phyloP scores from a whole-genome alignment of 2,113 vertebrate species.

The Peromyscus polionotus region DNA sequence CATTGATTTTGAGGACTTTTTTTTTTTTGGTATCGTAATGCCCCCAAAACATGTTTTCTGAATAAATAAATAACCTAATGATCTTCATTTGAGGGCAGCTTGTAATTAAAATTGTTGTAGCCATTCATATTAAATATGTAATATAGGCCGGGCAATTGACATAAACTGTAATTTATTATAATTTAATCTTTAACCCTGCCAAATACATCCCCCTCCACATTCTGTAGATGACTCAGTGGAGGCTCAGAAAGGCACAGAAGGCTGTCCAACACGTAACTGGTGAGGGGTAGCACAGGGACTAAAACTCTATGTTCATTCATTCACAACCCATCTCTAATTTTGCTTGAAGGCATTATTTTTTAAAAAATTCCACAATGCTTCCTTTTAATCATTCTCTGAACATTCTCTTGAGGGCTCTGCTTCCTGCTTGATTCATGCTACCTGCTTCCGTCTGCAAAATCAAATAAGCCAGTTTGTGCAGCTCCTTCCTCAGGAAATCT shows the following conservation, averaged over 20 bases:
- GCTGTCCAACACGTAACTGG: background rate
- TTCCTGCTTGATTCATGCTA: constrained; percentile 79
- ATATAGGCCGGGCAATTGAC: background rate
- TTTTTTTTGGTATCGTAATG: background rate
- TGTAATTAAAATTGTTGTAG: background rate
- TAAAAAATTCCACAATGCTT: constrained; percentile 63
- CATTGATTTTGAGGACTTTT: background rate
- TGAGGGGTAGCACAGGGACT: background rate
- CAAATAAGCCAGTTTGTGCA: constrained; percentile 77
- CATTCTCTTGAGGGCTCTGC: constrained; percentile 71
- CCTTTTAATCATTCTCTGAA: constrained; percentile 67
- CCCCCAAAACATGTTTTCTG: background rate
- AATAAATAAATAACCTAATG: background rate
- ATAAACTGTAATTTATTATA: background rate
- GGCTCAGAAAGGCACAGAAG: background rate
- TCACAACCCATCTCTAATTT: background rate
- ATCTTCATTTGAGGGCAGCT: background rate
- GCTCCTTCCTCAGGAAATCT: constrained; percentile 85
- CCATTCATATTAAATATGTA: background rate
- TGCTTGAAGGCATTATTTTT: constrained; percentile 67
- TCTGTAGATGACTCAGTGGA: constrained; percentile 46
- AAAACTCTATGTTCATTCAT: constrained; percentile 4
- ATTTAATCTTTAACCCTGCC: background rate
- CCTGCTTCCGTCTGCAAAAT: constrained; percentile 81
- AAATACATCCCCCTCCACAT: background rate